A percentile compares a stretch with the other conserved stretches of the same genome.
These are phyloP conservation scores for Carabus problematicus DNA, from an alignment of 2,888 invertebrate species.

Conservation along the genomic window DNA sequence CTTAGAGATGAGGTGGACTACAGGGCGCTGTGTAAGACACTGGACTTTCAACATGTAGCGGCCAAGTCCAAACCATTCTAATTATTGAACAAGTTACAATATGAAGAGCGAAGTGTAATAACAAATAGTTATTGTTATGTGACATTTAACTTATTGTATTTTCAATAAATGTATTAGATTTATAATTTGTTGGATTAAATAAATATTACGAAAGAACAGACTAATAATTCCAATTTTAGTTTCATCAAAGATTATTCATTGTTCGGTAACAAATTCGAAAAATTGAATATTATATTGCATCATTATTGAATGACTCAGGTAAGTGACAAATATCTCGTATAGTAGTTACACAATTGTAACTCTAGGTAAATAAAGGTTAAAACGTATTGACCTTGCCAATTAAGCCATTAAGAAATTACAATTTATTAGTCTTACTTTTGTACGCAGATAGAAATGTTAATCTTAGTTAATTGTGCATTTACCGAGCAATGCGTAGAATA, in stretches of 20 bases:
- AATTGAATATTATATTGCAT: too few species aligned
- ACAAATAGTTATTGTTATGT: not conserved
- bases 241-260: not conserved
- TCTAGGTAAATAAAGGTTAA: slow-evolving; percentile 22
- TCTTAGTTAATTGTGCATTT: slow-evolving; percentile 27
- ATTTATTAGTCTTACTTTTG: slow-evolving; percentile 18
- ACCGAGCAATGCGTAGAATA: too few species aligned
- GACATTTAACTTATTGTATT: too few species aligned
- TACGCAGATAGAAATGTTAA: slow-evolving; percentile 26
- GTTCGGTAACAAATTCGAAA: not conserved
- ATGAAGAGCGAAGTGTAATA: not conserved
- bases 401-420: slow-evolving; percentile 27
- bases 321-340: too few species aligned
- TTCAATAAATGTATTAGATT: too few species aligned
- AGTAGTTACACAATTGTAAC: too few species aligned
- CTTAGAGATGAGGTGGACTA: slow-evolving; percentile 72
- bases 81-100: slow-evolving; percentile 27
- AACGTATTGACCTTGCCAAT: slow-evolving; percentile 35
- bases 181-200: not conserved
- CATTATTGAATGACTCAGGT: too few species aligned
- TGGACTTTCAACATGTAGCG: slow-evolving; percentile 69
- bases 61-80: slow-evolving; percentile 61
- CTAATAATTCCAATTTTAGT: not conserved
- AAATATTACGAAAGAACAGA: not conserved
- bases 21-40: slow-evolving; percentile 70